phyloP scores from a whole-genome alignment of 1,140 invertebrate species.

The Samia ricini region DNA sequence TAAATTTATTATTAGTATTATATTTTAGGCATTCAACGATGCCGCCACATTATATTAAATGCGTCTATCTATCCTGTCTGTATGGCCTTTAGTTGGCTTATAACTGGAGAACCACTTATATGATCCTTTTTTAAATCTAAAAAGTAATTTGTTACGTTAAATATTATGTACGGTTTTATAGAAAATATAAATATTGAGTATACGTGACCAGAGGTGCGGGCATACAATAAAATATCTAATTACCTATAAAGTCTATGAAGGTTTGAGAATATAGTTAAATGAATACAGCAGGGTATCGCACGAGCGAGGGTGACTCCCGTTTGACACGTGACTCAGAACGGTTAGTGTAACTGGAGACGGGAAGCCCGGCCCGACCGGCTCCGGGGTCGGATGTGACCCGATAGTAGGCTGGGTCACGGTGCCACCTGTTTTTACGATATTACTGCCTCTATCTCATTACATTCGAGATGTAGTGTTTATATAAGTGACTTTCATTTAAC shows the following conservation, averaged over 20 bases:
- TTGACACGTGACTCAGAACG: conserved; percentile 23
- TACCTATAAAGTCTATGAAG: not conserved
- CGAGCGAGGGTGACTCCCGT: not conserved
- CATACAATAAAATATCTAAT: too few species aligned
- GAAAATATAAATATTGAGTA: too few species aligned
- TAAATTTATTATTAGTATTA: too few species aligned
- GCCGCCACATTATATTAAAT: too few species aligned
- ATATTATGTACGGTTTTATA: too few species aligned
- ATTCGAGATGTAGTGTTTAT: not conserved
- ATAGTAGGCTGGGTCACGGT: conserved; percentile 22
- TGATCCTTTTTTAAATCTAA: too few species aligned
- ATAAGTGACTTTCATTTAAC: not conserved
- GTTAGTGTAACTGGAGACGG: conserved; percentile 21
- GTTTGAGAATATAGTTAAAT: not conserved
- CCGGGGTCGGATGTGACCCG: conserved; percentile 24
- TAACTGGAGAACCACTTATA: too few species aligned
- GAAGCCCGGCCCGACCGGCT: conserved; percentile 20
- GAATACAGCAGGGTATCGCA: not conserved
- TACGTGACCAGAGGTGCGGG: too few species aligned
- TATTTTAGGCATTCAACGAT: too few species aligned
- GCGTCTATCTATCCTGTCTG: too few species aligned
- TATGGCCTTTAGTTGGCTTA: too few species aligned
- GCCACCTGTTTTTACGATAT: conserved; percentile 21
- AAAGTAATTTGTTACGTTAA: too few species aligned
- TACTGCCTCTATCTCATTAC: not conserved